Evolutionary conservation across 1,140 invertebrate species (phyloP).

Genomic region (Streblospio benedicti): DNA sequence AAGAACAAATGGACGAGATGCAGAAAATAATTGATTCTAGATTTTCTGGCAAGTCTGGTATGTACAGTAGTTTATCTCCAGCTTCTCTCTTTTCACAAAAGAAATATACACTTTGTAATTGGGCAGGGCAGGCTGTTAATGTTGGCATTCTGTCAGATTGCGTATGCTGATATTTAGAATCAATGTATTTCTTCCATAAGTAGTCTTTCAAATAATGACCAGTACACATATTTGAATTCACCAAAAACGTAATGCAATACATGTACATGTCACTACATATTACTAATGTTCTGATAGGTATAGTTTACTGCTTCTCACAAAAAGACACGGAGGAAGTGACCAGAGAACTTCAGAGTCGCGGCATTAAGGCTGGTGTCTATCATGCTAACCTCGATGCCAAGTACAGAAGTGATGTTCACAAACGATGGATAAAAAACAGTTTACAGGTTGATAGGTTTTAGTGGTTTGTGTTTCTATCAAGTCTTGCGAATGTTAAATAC

Average conservation of each 20-base stretch:
- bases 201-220: background rate
- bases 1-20: slow-evolving; percentile 49
- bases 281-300: slow-evolving; percentile 40
- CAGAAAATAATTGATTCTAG: slow-evolving; percentile 30
- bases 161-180: background rate
- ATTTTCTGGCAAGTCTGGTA: slow-evolving; percentile 40
- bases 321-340: slow-evolving; percentile 77
- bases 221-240: background rate
- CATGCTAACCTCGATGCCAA: slow-evolving; percentile 67
- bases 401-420: slow-evolving; percentile 63
- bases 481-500: too few species aligned
- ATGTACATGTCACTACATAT: background rate
- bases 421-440: slow-evolving; percentile 63
- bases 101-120: background rate
- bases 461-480: slow-evolving; percentile 15
- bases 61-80: background rate
- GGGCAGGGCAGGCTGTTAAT: background rate
- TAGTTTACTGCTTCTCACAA: slow-evolving; percentile 79
- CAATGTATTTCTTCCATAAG: background rate
- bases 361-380: slow-evolving; percentile 65
- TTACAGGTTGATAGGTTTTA: slow-evolving; percentile 49
- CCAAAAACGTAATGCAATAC: background rate
- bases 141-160: background rate
- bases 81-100: background rate
- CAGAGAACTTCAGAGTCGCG: slow-evolving; percentile 52